Evolutionary conservation across 2,113 vertebrate species (phyloP).

Genomic region (Chrysochloris asiatica): DNA sequence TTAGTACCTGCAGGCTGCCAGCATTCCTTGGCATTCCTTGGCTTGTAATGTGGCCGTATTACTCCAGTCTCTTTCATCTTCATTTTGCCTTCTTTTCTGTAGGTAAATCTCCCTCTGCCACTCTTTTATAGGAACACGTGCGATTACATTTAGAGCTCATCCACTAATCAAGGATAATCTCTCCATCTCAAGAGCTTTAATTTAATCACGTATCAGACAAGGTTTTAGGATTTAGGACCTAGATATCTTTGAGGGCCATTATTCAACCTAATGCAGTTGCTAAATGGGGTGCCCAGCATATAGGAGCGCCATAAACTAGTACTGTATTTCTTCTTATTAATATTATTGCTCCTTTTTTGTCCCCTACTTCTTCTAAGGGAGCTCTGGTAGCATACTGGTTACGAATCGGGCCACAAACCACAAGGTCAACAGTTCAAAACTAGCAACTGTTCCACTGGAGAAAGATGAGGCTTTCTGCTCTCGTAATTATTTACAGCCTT

Average conservation of each 20-base stretch:
- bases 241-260: not conserved
- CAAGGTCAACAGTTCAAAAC: no score
- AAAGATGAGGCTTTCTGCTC: no score
- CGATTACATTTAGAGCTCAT: not conserved
- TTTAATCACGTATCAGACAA: not conserved
- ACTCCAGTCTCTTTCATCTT: not conserved
- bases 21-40: not conserved
- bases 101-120: not conserved
- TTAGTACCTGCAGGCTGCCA: not conserved
- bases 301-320: no score
- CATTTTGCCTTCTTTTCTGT: not conserved
- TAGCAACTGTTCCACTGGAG: no score
- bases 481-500: no score
- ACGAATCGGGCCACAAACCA: no score
- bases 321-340: no score
- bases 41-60: not conserved
- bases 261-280: not conserved
- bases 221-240: not conserved
- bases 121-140: not conserved
- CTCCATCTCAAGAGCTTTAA: not conserved
- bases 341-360: no score
- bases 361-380: no score
- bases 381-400: no score
- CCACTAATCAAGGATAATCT: not conserved
- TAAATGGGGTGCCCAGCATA: not conserved